Percentiles rank a stretch among this genome's conserved stretches.
phyloP scores from a whole-genome alignment of 2,888 invertebrate genomes.

The Vandiemenella viatica region DNA sequence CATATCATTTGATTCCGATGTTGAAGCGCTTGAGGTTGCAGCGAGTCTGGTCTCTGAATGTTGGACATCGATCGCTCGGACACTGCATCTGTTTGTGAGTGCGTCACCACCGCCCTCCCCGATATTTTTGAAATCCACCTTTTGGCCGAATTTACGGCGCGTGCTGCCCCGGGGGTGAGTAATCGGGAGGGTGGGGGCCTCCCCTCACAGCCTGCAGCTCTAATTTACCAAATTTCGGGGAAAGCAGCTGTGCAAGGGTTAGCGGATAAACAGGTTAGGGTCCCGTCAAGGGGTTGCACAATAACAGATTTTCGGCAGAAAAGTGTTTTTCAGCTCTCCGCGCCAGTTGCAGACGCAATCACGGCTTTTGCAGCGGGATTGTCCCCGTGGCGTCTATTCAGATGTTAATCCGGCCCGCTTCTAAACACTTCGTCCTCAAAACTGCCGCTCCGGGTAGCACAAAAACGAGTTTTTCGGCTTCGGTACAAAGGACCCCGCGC shows the following conservation, averaged over 20 bases:
- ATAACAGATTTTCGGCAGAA: conserved; percentile 1
- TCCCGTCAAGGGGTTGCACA: no score
- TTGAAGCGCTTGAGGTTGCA: no score
- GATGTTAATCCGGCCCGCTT: neutral
- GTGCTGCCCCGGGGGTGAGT: neutral
- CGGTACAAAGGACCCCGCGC: no score
- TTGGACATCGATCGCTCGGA: no score
- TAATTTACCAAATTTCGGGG: neutral
- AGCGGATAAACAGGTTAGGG: neutral
- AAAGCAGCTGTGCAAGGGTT: neutral
- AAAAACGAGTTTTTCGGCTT: no score
- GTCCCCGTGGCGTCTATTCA: neutral
- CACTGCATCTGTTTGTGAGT: no score
- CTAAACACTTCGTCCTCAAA: neutral
- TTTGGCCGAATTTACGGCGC: neutral
- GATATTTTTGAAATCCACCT: neutral
- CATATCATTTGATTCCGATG: no score
- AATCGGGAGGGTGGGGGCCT: neutral
- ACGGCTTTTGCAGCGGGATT: no score
- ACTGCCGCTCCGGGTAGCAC: neutral
- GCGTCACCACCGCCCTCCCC: no score
- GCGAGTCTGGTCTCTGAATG: no score
- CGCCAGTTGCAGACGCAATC: no score
- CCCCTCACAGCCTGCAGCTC: neutral
- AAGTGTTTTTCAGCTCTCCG: conserved; percentile 4